These are phyloP conservation scores for Lytechinus pictus DNA, from an alignment of 35 echinoderm and acorn worm species.

Conservation along the genomic window DNA sequence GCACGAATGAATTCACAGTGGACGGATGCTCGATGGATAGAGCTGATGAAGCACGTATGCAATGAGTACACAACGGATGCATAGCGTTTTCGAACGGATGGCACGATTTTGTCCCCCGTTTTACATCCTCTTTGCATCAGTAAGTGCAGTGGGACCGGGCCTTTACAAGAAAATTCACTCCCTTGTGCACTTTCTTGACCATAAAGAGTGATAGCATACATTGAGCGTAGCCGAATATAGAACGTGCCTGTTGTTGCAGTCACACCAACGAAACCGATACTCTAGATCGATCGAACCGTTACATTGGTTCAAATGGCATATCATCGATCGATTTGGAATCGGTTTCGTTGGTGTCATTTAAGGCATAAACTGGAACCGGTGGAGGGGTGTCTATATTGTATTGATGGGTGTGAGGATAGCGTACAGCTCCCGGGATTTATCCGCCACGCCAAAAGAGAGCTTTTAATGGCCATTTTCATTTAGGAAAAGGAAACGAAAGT, in stretches of 20 bases:
- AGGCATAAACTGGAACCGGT: not conserved
- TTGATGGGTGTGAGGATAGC: not conserved
- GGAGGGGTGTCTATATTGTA: not conserved
- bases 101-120: not conserved
- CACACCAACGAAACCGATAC: too few species aligned
- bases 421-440: not conserved
- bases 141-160: too few species aligned
- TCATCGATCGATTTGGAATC: too few species aligned
- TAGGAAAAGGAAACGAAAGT: not conserved
- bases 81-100: constrained; percentile 43
- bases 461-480: not conserved
- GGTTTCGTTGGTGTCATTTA: too few species aligned
- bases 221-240: not conserved
- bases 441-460: not conserved
- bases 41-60: not conserved
- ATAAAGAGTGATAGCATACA: not conserved
- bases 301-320: too few species aligned
- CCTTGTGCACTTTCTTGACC: not conserved
- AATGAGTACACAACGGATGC: constrained; percentile 38
- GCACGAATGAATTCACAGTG: constrained; percentile 27
- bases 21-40: constrained; percentile 33
- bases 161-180: not conserved
- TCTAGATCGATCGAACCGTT: too few species aligned
- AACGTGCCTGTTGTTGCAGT: not conserved
- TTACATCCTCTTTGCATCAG: too few species aligned